Base-by-base conservation (phyloP, 2,888 invertebrate genomes). In the Chrysolina oricalcia region DNA sequence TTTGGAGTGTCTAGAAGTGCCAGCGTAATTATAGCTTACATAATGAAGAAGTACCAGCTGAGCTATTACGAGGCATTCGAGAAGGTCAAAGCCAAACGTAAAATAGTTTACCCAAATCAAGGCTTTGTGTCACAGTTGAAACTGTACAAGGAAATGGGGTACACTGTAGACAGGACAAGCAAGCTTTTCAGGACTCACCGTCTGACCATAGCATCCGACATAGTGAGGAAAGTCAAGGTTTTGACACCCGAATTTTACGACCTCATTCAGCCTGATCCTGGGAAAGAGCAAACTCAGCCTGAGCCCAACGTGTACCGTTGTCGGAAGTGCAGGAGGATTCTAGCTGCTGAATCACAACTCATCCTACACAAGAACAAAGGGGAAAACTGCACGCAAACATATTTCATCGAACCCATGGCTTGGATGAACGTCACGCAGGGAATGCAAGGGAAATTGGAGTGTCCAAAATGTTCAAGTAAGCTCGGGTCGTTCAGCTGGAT, bases 401-500 rank as follows among this genome's bases (percentile, higher is more conserved):
- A 95, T 88, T 98, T 97, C 89, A 91, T 97, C 77, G 97, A 97
- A 89, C 98, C 98, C 0, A 91, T 97, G 85, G 90, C 93, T 13
- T 98, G 98, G 97, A 97, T 97, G 97, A 90, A 93, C 83, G 93
- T 94, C 63, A 48, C 73, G 8, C 72, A 74, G 53, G 69, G 70
- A 6, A 91, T 93, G 15, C 93, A 95, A 84, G 97, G 97, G 50
- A 97, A 97, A 89, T 91, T 98, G 78, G 91, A 93, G 88, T 95
- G 97, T 88, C 96, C 97, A 64, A 95, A 96, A 87, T 97, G 97
- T 86, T 90, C 90, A 75, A 92, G 92, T 76, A 97, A 97, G 89
- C 90, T 97, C 76, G 98, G 97, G 40, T 96, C 95, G 74, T 97
- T 95, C 87, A 96, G 95, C 87, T 97, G 97, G 98, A 92, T 95